Percentiles rank a stretch among this genome's conserved stretches.
phyloP scores from a whole-genome alignment of 2,113 vertebrate species.

The Archocentrus centrarchus region DNA sequence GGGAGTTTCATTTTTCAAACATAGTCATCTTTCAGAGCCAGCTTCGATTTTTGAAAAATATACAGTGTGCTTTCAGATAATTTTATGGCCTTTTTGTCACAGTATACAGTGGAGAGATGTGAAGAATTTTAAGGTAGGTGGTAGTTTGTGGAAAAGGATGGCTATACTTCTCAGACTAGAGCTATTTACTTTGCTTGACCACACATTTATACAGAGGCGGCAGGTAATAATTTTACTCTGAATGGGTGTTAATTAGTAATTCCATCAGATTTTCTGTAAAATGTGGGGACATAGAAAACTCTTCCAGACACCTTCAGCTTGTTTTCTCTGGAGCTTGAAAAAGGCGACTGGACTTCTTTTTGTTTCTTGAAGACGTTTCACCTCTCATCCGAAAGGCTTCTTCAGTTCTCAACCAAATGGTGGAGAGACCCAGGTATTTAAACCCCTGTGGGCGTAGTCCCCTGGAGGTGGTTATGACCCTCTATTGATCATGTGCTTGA shows the following conservation, averaged over 20 bases:
- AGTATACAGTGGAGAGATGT: conserved; percentile 29
- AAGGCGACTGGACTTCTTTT: too few species aligned
- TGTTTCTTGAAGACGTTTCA: too few species aligned
- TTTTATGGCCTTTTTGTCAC: conserved; percentile 51
- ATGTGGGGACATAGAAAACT: neutral
- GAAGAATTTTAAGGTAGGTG: conserved; percentile 6
- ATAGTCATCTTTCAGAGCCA: conserved; percentile 52
- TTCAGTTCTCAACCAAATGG: too few species aligned
- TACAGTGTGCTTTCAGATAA: conserved; percentile 51
- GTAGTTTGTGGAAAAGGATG: conserved; percentile 1
- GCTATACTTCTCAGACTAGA: neutral
- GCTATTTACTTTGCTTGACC: neutral
- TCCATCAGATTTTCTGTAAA: neutral
- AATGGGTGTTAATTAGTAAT: neutral
- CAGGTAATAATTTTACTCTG: neutral
- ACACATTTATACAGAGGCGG: neutral
- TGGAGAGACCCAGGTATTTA: too few species aligned
- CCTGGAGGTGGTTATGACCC: too few species aligned
- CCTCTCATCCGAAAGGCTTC: too few species aligned
- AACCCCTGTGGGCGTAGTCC: too few species aligned
- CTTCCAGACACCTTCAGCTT: neutral
- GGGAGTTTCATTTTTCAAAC: conserved; percentile 70
- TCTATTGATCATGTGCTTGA: too few species aligned
- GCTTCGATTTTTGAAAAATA: conserved; percentile 70
- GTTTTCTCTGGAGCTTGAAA: too few species aligned